Conservation (phyloP, 2,113 vertebrate genomes). For the Hirundichthys speculiger region DNA sequence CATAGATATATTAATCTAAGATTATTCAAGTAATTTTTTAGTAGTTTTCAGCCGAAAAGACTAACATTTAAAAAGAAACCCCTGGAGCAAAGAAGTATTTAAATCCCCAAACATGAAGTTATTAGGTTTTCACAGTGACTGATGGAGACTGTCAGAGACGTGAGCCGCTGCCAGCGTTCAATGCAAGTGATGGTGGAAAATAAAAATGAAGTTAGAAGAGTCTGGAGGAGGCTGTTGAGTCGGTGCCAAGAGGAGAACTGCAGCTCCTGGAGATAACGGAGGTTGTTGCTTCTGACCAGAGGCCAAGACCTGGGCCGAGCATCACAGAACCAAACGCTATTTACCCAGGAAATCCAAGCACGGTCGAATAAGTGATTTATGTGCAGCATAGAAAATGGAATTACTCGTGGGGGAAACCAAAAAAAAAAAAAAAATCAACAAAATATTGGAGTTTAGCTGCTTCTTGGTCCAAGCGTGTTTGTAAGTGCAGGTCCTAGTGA, state of each 20-base stretch:
- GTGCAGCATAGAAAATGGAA: constrained; percentile 17
- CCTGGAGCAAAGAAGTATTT: not conserved
- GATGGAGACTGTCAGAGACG: constrained; percentile 27
- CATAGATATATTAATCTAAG: too few relatives aligned
- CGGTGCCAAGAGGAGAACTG: constrained; percentile 42
- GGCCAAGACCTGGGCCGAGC: constrained; percentile 12
- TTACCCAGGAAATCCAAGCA: constrained; percentile 4
- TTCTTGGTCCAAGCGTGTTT: too few relatives aligned
- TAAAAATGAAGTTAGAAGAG: constrained; percentile 36
- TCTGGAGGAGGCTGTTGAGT: constrained; percentile 18
- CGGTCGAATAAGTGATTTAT: constrained; percentile 29
- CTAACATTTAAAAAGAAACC: not conserved
- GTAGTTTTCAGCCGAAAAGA: not conserved
- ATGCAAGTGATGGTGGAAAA: constrained; percentile 22
- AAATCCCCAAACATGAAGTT: constrained; percentile 32
- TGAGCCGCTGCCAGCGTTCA: constrained; percentile 32
- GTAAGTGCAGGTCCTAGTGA: too few relatives aligned
- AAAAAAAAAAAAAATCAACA: not conserved
- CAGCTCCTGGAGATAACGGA: constrained; percentile 21
- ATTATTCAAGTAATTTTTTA: not conserved
- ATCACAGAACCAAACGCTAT: not conserved
- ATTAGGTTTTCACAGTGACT: constrained; percentile 31
- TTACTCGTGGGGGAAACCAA: not conserved
- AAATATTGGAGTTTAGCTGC: too few relatives aligned
- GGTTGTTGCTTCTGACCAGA: constrained; percentile 21